Evolutionary conservation across 30 jellyfish, hydroid and myxozoan genomes (phyloP).

Genomic region (Calvadosia cruxmelitensis): DNA sequence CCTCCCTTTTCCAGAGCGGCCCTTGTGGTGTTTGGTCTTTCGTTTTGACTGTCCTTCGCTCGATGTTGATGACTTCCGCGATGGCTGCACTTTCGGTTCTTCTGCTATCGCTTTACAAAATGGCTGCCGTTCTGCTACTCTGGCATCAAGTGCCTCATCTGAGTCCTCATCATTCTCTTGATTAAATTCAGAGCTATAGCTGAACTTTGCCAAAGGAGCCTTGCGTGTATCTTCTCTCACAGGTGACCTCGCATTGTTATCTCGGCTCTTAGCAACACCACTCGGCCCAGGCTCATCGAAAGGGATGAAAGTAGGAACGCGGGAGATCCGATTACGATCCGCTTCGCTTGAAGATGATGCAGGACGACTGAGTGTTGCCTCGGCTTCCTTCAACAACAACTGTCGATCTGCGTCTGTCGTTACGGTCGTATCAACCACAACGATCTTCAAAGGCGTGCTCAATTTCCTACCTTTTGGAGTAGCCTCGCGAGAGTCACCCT

Average conservation of each 20-base stretch:
- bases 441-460: background rate
- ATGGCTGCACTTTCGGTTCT: background rate
- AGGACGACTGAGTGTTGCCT: background rate
- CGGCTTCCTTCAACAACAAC: no score
- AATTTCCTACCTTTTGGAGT: background rate
- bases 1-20: constrained; percentile 5
- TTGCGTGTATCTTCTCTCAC: background rate
- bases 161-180: background rate
- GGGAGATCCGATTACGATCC: constrained; percentile 42
- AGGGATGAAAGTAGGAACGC: constrained; percentile 61
- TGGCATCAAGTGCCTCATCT: background rate
- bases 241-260: constrained; percentile 8
- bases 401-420: no score
- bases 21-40: constrained; percentile 4
- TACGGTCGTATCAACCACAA: background rate
- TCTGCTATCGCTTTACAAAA: background rate
- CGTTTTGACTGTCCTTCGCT: constrained; percentile 2
- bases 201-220: constrained; percentile 1
- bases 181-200: background rate
- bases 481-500: background rate
- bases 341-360: background rate
- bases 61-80: background rate
- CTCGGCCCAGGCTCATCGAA: constrained; percentile 18
- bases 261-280: constrained; percentile 21
- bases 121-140: background rate